Evolutionary conservation across 2,113 vertebrate genomes (phyloP), one percentile per base, ranked within the genome.

Genomic region (Phalacrocorax brasilianus): DNA sequence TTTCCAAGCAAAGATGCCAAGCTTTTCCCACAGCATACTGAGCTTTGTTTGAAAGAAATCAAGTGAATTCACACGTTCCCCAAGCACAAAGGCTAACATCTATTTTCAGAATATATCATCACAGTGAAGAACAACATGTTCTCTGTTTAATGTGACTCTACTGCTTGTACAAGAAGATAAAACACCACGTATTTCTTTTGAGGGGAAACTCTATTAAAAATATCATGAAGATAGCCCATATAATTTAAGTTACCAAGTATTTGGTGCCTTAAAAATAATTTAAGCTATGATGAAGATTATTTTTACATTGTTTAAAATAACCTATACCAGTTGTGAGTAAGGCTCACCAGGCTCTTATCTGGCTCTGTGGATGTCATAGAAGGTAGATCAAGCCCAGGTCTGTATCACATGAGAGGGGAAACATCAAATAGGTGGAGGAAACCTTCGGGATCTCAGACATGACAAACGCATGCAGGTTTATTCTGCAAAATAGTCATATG

Each of bases 1-100:
- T 84, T 93, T 87, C 52, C 76, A 91, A 67, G 85, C 13, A 68
- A 91, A 84, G n/a, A 40, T 0, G 2, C 40, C 42, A 71, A 63
- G 65, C 12, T 75, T 94, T 91, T 81, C 50, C 44, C 35, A 45
- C 45, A 62, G 35, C 49, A 49, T 50, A 71, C 26, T 81, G 68
- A 81, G 79, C 32, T 86, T 84, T 77, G 42, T 88, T 94, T 91
- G 80, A 95, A 92, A 84, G 55, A 95, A 97, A 67, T 65, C 58
- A 91, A 82, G 63, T 61, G 79, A 92, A 96, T 86, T 94, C 79
- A 75, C 80, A 49, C 3, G 0, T 93, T 95, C 47, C 32, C 23
- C 35, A 58, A 91, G 52, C 72, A 81, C 80, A 93, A 94, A 96
- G 40, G 4, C 3, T 53, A 91, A 55, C n/a, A 66, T 86, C 61